Evolutionary conservation across 2,113 vertebrate species (phyloP).

Genomic region (Copsychus sechellarum): DNA sequence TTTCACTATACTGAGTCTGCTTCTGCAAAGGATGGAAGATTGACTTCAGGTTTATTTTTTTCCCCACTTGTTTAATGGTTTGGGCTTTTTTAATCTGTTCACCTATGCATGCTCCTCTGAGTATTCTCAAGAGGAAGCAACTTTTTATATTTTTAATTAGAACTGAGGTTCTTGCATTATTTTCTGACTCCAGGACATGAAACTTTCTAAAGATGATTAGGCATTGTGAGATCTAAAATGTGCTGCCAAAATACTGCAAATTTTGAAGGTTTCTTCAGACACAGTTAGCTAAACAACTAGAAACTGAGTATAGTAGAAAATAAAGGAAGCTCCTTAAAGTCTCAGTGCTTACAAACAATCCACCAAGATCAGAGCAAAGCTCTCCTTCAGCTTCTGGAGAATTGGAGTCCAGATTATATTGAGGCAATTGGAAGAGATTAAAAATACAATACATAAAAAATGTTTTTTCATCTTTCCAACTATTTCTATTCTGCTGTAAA

Average conservation of each 20-base stretch:
- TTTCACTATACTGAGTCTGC: not conserved
- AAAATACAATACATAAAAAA: not conserved
- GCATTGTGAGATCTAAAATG: not conserved
- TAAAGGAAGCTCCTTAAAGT: not conserved
- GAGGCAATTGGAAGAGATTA: not conserved
- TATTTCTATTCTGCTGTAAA: not conserved
- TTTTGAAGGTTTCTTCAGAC: not conserved
- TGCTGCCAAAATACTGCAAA: not conserved
- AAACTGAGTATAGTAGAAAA: rapidly evolving
- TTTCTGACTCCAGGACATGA: not conserved
- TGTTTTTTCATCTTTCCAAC: not conserved
- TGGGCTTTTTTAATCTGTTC: not conserved
- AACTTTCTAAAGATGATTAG: not conserved
- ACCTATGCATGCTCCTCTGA: not conserved
- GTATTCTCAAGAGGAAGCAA: not conserved
- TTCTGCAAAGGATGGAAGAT: not conserved
- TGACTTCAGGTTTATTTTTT: not conserved
- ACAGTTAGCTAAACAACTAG: not conserved
- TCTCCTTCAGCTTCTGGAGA: not conserved
- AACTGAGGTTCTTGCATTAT: not conserved
- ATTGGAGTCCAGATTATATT: not conserved
- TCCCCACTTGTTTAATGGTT: not conserved
- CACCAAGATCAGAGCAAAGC: not conserved
- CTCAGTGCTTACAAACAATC: not conserved
- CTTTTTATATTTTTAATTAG: not conserved